Conservation (phyloP, 2,888 invertebrate genomes). For the Eudemis profundana region DNA sequence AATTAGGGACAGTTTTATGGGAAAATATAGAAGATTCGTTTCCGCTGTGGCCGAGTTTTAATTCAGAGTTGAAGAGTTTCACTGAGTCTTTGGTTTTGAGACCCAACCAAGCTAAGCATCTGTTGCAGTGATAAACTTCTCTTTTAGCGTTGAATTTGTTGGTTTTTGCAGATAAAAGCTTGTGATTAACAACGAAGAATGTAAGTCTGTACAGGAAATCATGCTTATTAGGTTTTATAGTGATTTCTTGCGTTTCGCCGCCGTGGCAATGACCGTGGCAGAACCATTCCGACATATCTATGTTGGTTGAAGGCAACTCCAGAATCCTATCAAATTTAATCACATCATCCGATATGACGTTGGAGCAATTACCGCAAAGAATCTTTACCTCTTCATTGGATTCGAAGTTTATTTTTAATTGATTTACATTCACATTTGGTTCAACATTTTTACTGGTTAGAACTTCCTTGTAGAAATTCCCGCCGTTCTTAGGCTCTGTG, state of each 20-base stretch:
- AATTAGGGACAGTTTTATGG: conserved; percentile 57
- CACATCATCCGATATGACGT: conserved; percentile 74
- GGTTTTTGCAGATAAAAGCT: conserved; percentile 69
- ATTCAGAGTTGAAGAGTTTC: conserved; percentile 86
- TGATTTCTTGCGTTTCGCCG: conserved; percentile 51
- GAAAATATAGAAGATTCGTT: conserved; percentile 61
- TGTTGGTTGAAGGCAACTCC: conserved; percentile 86
- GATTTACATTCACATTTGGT: conserved; percentile 54
- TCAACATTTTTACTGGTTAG: conserved; percentile 56
- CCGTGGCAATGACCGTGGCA: conserved; percentile 84
- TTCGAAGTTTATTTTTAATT: conserved; percentile 67
- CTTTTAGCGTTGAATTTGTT: conserved; percentile 76
- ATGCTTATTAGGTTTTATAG: conserved; percentile 75
- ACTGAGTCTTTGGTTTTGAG: conserved; percentile 73
- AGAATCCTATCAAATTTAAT: conserved; percentile 85
- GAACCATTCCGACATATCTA: conserved; percentile 88
- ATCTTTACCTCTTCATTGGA: conserved; percentile 64
- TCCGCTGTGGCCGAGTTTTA: conserved; percentile 69
- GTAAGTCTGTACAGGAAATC: conserved; percentile 86
- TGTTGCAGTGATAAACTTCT: conserved; percentile 82
- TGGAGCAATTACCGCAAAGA: conserved; percentile 73
- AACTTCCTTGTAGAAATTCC: conserved; percentile 78
- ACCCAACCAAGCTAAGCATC: conserved; percentile 86
- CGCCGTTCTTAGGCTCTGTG: conserved; percentile 76
- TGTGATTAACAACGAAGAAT: conserved; percentile 80